Evolutionary conservation across 2,797 vertebrate genomes (phyloP), one percentile per base, ranked within the genome.

Genomic region (Corythornis leucogaster): DNA sequence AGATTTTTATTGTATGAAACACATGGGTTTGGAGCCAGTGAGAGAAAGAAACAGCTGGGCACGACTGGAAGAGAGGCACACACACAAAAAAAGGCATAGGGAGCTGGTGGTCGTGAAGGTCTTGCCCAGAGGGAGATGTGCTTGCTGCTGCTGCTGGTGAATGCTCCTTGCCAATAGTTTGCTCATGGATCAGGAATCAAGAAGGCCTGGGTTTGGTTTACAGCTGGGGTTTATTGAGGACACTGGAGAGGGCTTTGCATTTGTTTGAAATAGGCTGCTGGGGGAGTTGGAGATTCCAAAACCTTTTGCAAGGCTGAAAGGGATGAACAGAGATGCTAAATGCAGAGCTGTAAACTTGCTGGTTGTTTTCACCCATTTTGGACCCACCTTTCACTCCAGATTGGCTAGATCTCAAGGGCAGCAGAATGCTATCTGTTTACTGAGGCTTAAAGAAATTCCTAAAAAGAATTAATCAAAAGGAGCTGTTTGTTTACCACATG

Each of bases 1-100:
- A 96, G 89, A 86, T 87, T 92, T 97, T 83, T 84, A 96, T 93
- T 71, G 35, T 92, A 62, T 88, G 61, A 91, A 97, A 97, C 73
- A 90, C 45, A 68, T 80, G 89, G 77, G 76, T 91, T 97, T 46
- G 61, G 92, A 93, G 77, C 77, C 35, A 62, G 79, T 58, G 89
- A 93, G 96, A 90, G 85, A 22, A 80, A 67, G 80, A 74, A 95
- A 80, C 93, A 93, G 53, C 59, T 90, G 95, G 91, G 79, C 55
- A 91, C 20, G 16, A 6, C 71, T 90, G 91, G 89, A 57, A 30
- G 31, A 86, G 62, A 92, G 25, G 59, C 13, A 40, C 1, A 8
- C 19, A 58, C 9, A 43, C 21, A 50, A 6, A 22, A 50, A 8
- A 38, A 18, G 12, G 28, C 3, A 1, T 18, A 48, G 61, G 13